Conservation (phyloP, 2,113 vertebrate genomes). For the Ictalurus punctatus region DNA sequence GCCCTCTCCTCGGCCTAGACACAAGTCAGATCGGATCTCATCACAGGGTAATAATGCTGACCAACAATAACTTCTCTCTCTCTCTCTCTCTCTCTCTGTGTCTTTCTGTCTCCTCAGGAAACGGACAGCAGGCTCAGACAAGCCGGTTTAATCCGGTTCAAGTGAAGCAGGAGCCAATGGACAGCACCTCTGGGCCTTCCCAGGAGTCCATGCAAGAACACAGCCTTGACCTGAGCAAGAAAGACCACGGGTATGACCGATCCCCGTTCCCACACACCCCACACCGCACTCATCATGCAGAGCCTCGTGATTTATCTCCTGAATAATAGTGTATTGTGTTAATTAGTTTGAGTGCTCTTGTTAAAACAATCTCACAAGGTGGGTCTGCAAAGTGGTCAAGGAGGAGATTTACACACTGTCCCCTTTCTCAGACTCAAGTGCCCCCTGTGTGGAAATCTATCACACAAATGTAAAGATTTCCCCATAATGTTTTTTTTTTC, state of each 20-base stretch:
- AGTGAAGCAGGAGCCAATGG: conserved; percentile 84
- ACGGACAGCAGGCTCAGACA: conserved; percentile 75
- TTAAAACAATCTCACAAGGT: conserved; percentile 52
- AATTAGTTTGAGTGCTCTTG: conserved; percentile 58
- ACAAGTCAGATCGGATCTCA: conserved; percentile 87
- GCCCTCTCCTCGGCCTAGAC: conserved; percentile 85
- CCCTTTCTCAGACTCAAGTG: conserved; percentile 22
- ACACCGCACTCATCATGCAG: background rate
- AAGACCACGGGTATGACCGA: conserved; percentile 82
- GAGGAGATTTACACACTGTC: conserved; percentile 50
- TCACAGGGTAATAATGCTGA: conserved; percentile 86
- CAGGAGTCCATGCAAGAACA: conserved; percentile 87
- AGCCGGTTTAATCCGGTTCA: conserved; percentile 83
- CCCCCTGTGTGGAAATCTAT: conserved; percentile 44
- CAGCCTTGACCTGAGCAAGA: conserved; percentile 92
- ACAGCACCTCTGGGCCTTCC: conserved; percentile 65
- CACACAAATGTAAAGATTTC: conserved; percentile 53
- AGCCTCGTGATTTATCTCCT: conserved; percentile 49
- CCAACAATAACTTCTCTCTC: conserved; percentile 79
- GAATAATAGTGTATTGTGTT: conserved; percentile 55
- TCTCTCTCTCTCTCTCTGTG: conserved; percentile 56
- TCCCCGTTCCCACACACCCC: background rate
- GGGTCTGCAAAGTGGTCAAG: conserved; percentile 54
- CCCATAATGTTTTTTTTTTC: conserved; percentile 13
- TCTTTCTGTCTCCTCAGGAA: conserved; percentile 76